Conservation (phyloP, 1,140 invertebrate species). For the Rhopalosiphum padi region DNA sequence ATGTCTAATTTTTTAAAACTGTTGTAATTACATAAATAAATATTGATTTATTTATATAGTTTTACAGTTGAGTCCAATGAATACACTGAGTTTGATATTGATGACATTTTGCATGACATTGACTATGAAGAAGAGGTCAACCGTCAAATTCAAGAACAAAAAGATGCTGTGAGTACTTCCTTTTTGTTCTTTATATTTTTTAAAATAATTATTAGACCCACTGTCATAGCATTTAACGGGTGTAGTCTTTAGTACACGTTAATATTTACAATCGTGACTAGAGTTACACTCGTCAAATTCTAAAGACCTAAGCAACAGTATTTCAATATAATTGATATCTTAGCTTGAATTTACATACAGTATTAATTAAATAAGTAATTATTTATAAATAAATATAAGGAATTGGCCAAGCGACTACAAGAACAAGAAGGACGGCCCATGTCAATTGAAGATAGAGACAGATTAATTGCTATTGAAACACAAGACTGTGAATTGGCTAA, state of each 20-base stretch:
- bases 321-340: background rate
- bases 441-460: slow-evolving; percentile 72
- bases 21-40: background rate
- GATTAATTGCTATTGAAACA: slow-evolving; percentile 83
- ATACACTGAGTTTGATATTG: slow-evolving; percentile 55
- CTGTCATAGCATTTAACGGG: slow-evolving; percentile 58
- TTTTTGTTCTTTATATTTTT: slow-evolving; percentile 20
- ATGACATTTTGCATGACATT: slow-evolving; percentile 57
- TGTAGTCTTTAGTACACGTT: slow-evolving; percentile 64
- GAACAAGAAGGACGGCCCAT: slow-evolving; percentile 70
- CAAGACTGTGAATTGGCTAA: slow-evolving; percentile 90
- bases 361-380: background rate
- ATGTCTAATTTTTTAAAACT: background rate
- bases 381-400: slow-evolving; percentile 64
- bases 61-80: slow-evolving; percentile 33
- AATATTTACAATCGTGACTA: slow-evolving; percentile 63
- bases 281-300: slow-evolving; percentile 65
- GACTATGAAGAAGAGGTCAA: slow-evolving; percentile 63
- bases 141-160: slow-evolving; percentile 68
- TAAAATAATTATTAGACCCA: background rate
- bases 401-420: slow-evolving; percentile 73
- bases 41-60: background rate
- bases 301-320: background rate
- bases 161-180: slow-evolving; percentile 65
- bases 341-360: background rate